A percentile compares a stretch with the other conserved stretches of the same genome.
Conservation (phyloP, 2,113 vertebrate genomes). For the Neotragus moschatus region DNA sequence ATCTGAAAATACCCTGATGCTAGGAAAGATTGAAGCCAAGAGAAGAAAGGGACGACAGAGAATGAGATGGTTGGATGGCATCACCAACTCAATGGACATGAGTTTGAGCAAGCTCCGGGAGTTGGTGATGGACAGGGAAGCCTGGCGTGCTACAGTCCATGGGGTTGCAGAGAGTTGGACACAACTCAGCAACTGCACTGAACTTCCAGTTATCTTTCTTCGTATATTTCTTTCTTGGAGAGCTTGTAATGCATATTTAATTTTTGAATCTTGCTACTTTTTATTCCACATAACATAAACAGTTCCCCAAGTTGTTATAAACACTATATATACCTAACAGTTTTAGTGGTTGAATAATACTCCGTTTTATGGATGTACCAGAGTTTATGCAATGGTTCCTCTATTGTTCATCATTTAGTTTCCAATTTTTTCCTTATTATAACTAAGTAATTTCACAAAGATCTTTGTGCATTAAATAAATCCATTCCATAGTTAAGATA, state of each 20-base stretch:
- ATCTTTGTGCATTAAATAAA: neutral
- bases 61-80: neutral
- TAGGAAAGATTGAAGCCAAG: neutral
- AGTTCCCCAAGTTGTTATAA: neutral
- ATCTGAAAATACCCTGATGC: neutral
- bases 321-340: neutral
- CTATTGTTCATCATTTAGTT: neutral
- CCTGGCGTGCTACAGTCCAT: neutral
- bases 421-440: neutral
- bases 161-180: neutral
- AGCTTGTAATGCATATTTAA: neutral
- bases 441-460: neutral
- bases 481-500: neutral
- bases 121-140: neutral
- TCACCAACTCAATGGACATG: neutral
- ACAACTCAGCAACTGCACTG: rapidly evolving
- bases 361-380: neutral
- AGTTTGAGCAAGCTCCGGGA: neutral
- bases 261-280: neutral
- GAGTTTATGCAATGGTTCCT: neutral
- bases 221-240: neutral
- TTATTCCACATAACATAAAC: neutral
- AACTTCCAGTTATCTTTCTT: neutral
- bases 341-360: constrained; percentile 25
- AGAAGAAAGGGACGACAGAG: neutral